Percentiles rank a stretch among this genome's conserved stretches.
These are phyloP conservation scores for Tetranychus piercei DNA, from an alignment of 2,888 invertebrate species.

Conservation along the genomic window DNA sequence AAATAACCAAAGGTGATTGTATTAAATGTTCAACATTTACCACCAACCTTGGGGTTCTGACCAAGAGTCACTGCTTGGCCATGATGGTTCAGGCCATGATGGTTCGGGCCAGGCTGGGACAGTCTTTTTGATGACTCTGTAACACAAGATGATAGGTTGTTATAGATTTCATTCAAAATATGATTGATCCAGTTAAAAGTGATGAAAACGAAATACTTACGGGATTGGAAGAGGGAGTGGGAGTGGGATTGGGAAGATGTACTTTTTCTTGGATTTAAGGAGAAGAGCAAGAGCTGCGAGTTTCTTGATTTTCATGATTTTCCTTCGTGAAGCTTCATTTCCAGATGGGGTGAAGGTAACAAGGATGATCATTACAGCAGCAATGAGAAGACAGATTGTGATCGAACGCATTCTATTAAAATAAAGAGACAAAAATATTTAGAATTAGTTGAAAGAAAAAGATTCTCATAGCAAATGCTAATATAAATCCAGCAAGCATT, in stretches of 20 bases:
- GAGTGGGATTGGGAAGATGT: constrained; percentile 5
- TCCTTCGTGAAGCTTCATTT: constrained; percentile 5
- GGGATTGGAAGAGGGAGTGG: constrained; percentile 6
- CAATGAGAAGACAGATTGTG: not conserved
- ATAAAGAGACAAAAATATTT: not conserved
- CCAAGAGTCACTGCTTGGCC: constrained; percentile 2
- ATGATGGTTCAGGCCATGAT: not conserved
- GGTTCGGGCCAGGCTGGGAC: not conserved
- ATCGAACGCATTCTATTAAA: not conserved
- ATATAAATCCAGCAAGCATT: not conserved
- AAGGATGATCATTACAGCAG: constrained; percentile 4
- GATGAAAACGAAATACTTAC: not conserved
- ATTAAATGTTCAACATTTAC: not conserved
- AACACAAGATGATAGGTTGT: not conserved
- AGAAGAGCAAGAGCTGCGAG: constrained; percentile 1
- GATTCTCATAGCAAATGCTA: not conserved
- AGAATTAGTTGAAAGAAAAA: not conserved
- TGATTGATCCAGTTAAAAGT: not conserved
- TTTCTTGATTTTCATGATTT: constrained; percentile 2
- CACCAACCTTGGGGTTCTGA: not conserved
- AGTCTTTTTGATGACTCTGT: constrained; percentile 8
- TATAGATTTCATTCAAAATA: not conserved
- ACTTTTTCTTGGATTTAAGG: constrained; percentile 6
- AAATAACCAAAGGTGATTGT: not conserved
- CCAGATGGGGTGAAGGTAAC: not conserved